phyloP scores from a whole-genome alignment of 2,797 vertebrate genomes.

The Lepidocolaptes lacrymiger region DNA sequence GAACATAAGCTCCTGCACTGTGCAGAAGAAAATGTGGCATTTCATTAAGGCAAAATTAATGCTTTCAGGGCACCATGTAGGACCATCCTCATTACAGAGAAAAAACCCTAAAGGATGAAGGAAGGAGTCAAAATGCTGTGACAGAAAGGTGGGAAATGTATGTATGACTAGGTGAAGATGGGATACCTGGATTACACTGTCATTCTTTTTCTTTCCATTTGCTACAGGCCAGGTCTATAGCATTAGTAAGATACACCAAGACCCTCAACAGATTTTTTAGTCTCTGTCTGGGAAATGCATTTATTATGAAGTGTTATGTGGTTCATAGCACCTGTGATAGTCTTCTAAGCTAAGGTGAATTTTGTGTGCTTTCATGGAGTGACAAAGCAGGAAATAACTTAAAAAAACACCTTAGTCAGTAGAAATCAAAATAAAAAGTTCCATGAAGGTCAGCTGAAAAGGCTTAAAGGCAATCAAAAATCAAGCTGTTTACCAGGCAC shows the following conservation, averaged over 20 bases:
- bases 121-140: not conserved
- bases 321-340: not conserved
- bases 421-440: not conserved
- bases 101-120: not conserved
- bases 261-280: not conserved
- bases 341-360: not conserved
- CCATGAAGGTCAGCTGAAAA: not conserved
- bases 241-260: not conserved
- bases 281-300: not conserved
- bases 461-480: not conserved
- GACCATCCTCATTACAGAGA: not conserved
- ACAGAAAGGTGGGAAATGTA: not conserved
- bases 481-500: slow-evolving; percentile 11
- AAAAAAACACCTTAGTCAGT: not conserved
- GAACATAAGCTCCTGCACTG: not conserved
- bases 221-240: not conserved
- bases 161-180: not conserved
- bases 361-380: not conserved
- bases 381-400: slow-evolving; percentile 6
- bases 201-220: not conserved
- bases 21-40: not conserved
- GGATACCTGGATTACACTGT: not conserved
- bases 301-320: not conserved
- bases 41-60: not conserved
- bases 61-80: fast-evolving